These are phyloP conservation scores for Lepidotrigona ventralis DNA, from an alignment of 1,140 invertebrate species.

Conservation along the genomic window DNA sequence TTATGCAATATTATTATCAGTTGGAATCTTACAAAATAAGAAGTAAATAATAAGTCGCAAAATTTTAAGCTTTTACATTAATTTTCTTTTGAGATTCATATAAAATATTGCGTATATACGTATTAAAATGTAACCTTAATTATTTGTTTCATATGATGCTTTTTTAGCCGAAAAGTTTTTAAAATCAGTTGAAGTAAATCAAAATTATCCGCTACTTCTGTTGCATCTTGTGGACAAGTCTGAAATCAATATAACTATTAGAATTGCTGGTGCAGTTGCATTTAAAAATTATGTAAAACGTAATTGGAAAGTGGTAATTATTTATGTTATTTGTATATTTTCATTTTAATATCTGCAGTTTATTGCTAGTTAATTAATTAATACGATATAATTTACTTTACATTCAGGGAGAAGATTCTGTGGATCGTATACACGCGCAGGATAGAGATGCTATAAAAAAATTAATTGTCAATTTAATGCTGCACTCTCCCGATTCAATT, in stretches of 20 bases:
- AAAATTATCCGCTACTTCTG: slow-evolving; percentile 94
- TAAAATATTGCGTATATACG: background rate
- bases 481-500: slow-evolving; percentile 92
- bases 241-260: slow-evolving; percentile 88
- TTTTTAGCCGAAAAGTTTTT: slow-evolving; percentile 95
- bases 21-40: background rate
- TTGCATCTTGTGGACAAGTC: slow-evolving; percentile 91
- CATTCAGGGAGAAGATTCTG: slow-evolving; percentile 87
- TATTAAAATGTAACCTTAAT: background rate
- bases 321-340: slow-evolving; percentile 26
- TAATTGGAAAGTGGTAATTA: slow-evolving; percentile 94
- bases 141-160: background rate
- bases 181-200: slow-evolving; percentile 93
- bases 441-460: slow-evolving; percentile 92
- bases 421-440: slow-evolving; percentile 89
- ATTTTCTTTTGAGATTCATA: background rate
- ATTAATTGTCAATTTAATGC: slow-evolving; percentile 95
- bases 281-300: slow-evolving; percentile 98
- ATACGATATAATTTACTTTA: background rate
- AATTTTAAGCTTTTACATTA: background rate
- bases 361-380: slow-evolving; percentile 15
- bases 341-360: background rate
- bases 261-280: slow-evolving; percentile 93
- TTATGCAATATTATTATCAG: background rate
- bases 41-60: background rate